Conservation (phyloP, 1,140 invertebrate genomes). For the Zaprionus lachaisei region DNA sequence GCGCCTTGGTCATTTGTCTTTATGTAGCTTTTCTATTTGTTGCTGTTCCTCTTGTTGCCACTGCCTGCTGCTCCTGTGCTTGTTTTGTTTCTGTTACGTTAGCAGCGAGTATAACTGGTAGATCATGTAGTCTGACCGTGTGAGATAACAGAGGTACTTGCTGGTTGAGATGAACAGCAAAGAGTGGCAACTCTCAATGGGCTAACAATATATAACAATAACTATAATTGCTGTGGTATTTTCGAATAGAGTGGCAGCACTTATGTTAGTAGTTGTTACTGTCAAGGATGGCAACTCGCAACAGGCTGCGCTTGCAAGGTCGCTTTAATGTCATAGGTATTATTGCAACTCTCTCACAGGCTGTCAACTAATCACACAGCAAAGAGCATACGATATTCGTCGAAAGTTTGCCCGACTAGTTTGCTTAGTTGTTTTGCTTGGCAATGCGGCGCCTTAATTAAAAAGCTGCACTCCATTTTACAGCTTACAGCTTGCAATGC, state of each 20-base stretch:
- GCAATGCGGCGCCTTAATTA: conserved; percentile 70
- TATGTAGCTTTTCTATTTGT: conserved; percentile 26
- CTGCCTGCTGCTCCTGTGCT: conserved; percentile 5
- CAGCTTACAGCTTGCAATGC: conserved; percentile 34
- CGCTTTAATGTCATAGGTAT: too few species aligned
- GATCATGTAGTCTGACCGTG: background rate
- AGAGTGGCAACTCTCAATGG: background rate
- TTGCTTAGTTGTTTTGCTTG: conserved; percentile 16
- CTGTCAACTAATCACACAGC: background rate
- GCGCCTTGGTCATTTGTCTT: conserved; percentile 79
- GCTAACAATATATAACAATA: too few species aligned
- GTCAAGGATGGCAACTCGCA: too few species aligned
- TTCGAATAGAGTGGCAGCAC: too few species aligned
- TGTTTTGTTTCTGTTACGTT: background rate
- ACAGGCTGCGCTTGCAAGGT: too few species aligned
- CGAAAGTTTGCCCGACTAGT: background rate
- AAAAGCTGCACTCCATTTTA: conserved; percentile 70
- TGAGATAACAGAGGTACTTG: background rate
- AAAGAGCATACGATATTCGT: conserved; percentile 45
- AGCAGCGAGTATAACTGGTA: background rate
- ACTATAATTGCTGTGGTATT: too few species aligned
- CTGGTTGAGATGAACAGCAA: background rate
- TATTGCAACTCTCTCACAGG: background rate
- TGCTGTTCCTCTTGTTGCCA: background rate
- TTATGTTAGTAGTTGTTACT: too few species aligned